phyloP scores from a whole-genome alignment of 1,140 invertebrate species.

The Apocrypta bakeri region DNA sequence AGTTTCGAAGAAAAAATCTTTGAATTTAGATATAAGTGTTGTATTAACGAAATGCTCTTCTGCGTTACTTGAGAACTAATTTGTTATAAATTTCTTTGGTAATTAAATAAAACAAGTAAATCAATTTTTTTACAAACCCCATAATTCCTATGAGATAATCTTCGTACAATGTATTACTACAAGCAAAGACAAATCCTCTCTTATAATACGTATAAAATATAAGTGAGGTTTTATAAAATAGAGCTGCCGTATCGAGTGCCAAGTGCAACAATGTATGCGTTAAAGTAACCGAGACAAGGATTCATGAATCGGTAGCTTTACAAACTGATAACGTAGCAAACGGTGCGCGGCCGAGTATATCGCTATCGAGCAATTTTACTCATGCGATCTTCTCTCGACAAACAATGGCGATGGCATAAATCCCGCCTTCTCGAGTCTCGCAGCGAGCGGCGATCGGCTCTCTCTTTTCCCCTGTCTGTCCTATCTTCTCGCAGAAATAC shows the following conservation, averaged over 20 bases:
- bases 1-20: too few relatives aligned
- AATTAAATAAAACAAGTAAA: too few relatives aligned
- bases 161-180: too few relatives aligned
- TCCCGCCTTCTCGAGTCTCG: conserved; percentile 30
- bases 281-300: not conserved
- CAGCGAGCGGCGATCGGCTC: not conserved
- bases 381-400: conserved; percentile 27
- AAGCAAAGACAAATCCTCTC: too few relatives aligned
- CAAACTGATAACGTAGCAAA: not conserved
- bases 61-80: too few relatives aligned
- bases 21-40: too few relatives aligned
- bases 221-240: too few relatives aligned
- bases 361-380: conserved; percentile 22
- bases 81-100: too few relatives aligned
- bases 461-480: conserved; percentile 22
- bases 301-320: conserved; percentile 41
- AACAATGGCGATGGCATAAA: conserved; percentile 44
- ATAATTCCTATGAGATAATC: too few relatives aligned
- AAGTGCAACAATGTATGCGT: not conserved
- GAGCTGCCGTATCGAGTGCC: not conserved
- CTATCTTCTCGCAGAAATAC: not conserved
- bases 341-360: not conserved
- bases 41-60: too few relatives aligned
- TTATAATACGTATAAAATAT: too few relatives aligned
- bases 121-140: too few relatives aligned